Conservation (phyloP, 2,888 invertebrate genomes). For the Andricus curvator region DNA sequence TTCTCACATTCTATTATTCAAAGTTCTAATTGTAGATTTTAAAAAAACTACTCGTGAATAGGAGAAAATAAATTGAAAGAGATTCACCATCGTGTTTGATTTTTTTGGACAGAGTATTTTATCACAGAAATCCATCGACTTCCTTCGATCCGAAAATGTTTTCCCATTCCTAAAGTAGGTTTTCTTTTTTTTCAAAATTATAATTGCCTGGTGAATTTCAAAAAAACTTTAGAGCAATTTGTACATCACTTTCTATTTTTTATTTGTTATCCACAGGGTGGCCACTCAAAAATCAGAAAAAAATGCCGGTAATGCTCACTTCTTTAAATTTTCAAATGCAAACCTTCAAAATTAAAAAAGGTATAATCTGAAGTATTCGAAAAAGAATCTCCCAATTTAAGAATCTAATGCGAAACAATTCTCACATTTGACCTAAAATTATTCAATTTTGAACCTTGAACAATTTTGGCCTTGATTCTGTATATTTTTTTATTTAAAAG, state of each 20-base stretch:
- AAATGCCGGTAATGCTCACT: no score
- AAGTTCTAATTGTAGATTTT: neutral
- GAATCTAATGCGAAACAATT: no score
- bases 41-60: neutral
- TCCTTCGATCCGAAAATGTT: conserved; percentile 4
- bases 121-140: conserved; percentile 19
- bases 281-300: no score
- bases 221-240: conserved; percentile 7
- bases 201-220: conserved; percentile 10
- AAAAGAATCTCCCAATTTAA: no score
- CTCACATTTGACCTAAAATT: no score
- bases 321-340: no score
- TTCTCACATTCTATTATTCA: neutral
- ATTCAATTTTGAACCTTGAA: no score
- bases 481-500: no score
- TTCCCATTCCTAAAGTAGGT: conserved; percentile 12
- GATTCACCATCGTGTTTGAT: conserved; percentile 18
- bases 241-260: neutral
- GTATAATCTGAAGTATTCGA: no score
- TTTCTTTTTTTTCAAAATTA: neutral
- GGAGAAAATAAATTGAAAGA: neutral
- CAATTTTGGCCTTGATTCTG: no score
- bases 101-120: conserved; percentile 38
- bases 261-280: neutral
- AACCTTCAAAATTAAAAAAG: no score